Evolutionary conservation across 30 jellyfish, hydroid and myxozoan genomes (phyloP).

Genomic region (Clytia hemisphaerica): DNA sequence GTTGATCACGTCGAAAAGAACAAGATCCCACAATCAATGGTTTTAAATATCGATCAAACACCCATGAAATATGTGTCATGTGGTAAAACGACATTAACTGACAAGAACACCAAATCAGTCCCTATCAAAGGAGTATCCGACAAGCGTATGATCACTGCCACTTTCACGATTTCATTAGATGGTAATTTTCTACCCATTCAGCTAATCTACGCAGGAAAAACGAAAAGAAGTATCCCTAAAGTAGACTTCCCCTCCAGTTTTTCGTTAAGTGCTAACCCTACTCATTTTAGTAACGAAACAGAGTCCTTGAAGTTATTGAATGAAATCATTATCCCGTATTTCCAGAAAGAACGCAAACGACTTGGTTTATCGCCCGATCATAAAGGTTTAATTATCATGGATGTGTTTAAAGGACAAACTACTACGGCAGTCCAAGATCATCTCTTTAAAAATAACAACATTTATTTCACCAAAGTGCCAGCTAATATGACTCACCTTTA

Average conservation of each 20-base stretch:
- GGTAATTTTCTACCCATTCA: constrained; percentile 4
- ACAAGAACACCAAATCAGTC: constrained; percentile 2
- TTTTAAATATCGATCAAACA: constrained; percentile 11
- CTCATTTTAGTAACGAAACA: not conserved
- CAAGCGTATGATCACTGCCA: not conserved
- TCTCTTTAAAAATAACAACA: constrained; percentile 1
- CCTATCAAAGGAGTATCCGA: not conserved
- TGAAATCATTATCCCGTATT: constrained; percentile 11
- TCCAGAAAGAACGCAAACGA: constrained; percentile 4
- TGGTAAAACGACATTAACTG: constrained; percentile 2
- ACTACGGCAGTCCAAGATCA: not conserved
- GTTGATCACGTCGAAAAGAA: not conserved
- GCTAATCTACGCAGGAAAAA: constrained; percentile 1
- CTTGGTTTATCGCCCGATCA: not conserved
- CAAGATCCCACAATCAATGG: constrained; percentile 5
- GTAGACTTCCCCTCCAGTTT: not conserved
- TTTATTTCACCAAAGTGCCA: not conserved
- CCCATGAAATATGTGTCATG: constrained; percentile 25
- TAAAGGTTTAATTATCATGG: constrained; percentile 3
- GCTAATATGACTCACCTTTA: constrained; percentile 2
- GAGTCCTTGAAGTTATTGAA: constrained; percentile 1
- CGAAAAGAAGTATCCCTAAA: not conserved
- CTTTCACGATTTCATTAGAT: not conserved
- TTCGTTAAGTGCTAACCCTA: constrained; percentile 3
- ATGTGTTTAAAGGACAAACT: constrained; percentile 7